Evolutionary conservation across 2,888 invertebrate genomes (phyloP).

Genomic region (Deilephila elpenor): DNA sequence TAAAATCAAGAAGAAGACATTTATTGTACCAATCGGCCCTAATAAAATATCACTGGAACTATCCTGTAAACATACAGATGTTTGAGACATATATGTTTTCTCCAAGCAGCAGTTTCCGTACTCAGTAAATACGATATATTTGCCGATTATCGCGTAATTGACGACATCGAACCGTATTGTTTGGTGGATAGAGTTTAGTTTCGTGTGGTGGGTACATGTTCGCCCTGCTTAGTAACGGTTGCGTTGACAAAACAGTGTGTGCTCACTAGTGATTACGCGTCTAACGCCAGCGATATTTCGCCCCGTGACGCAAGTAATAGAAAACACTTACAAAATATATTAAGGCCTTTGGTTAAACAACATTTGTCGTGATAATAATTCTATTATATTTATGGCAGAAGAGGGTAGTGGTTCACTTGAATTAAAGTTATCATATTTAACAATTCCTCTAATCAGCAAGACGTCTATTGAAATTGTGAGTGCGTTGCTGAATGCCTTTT

Average conservation of each 20-base stretch:
- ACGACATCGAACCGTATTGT: background rate
- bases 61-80: background rate
- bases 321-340: background rate
- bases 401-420: too few relatives aligned
- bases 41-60: background rate
- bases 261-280: background rate
- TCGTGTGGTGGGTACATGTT: background rate
- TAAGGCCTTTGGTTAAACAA: background rate
- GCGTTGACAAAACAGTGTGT: conserved; percentile 1
- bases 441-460: too few relatives aligned
- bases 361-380: background rate
- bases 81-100: background rate
- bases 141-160: background rate
- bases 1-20: too few relatives aligned
- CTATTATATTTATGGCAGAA: too few relatives aligned
- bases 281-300: conserved; percentile 6
- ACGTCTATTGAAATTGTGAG: too few relatives aligned
- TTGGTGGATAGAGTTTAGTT: background rate
- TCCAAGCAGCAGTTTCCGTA: background rate
- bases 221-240: background rate
- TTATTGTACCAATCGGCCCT: too few relatives aligned
- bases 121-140: background rate
- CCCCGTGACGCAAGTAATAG: background rate
- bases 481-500: too few relatives aligned
- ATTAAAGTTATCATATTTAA: too few relatives aligned